Percentiles rank a stretch among this genome's conserved stretches.
Evolutionary conservation across 2,888 invertebrate species (phyloP).

Genomic region (Pristionchus japonicus): DNA sequence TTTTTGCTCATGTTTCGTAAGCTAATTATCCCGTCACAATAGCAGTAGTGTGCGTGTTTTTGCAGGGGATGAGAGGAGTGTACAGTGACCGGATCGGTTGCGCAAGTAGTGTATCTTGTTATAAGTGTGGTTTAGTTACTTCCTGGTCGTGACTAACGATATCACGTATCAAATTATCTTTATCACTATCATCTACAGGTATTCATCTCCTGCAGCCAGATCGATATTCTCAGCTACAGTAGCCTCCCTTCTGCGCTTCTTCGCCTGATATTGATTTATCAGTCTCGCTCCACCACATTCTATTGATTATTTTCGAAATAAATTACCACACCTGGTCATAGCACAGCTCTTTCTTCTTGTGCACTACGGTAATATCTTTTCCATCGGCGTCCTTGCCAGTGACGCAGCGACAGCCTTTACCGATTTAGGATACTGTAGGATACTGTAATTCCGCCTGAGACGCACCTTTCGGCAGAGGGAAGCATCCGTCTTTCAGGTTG

Average conservation of each 20-base stretch:
- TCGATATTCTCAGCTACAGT: neutral
- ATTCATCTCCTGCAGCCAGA: neutral
- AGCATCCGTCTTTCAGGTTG: neutral
- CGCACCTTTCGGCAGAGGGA: neutral
- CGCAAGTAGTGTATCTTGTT: neutral
- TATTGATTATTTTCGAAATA: neutral
- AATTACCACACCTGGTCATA: neutral
- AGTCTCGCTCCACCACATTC: neutral
- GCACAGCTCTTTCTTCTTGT: neutral
- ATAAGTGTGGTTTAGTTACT: neutral
- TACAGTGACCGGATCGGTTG: constrained; percentile 23
- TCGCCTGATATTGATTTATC: no score
- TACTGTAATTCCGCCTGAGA: neutral
- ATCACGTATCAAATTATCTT: neutral
- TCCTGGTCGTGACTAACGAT: neutral
- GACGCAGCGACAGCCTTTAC: neutral
- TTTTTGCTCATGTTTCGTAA: neutral
- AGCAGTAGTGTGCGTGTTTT: neutral
- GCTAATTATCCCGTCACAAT: constrained; percentile 5
- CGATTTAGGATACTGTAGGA: neutral
- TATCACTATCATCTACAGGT: neutral
- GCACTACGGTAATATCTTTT: neutral
- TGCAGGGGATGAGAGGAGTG: neutral
- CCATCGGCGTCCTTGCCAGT: neutral
- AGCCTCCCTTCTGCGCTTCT: constrained; percentile 3